Evolutionary conservation across 2,113 vertebrate species (phyloP).

Genomic region (Coptodon rendalli): DNA sequence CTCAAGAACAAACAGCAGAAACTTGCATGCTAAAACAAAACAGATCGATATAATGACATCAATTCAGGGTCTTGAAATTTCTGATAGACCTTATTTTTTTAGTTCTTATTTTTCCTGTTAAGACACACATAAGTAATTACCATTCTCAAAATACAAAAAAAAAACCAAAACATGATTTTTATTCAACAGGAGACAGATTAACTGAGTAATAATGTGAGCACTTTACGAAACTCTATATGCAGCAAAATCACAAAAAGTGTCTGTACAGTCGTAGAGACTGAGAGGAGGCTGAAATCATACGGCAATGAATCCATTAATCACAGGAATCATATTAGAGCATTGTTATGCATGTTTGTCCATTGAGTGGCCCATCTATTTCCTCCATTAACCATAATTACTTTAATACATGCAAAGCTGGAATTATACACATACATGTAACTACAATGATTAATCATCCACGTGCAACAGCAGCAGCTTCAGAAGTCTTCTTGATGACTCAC

Average conservation of each 20-base stretch:
- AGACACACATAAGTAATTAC: not conserved
- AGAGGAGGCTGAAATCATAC: not conserved
- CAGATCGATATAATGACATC: not conserved
- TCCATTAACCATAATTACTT: constrained; percentile 47
- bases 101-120: not conserved
- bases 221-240: not conserved
- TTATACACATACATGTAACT: constrained; percentile 50
- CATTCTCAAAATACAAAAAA: not conserved
- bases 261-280: not conserved
- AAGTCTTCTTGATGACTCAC: constrained; percentile 42
- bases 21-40: not conserved
- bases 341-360: constrained; percentile 36
- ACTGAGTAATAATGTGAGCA: not conserved
- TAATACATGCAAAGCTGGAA: constrained; percentile 48
- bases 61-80: not conserved
- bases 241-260: not conserved
- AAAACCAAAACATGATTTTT: not conserved
- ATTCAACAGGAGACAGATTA: not conserved
- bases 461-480: constrained; percentile 9
- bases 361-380: constrained; percentile 44
- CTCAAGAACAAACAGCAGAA: not conserved
- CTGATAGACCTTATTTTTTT: not conserved
- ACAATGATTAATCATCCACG: constrained; percentile 40
- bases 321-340: constrained; percentile 13
- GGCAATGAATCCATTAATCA: constrained; percentile 16